Percentiles rank a stretch among this genome's conserved stretches.
Conservation (phyloP, 2,888 invertebrate genomes). For the Agapostemon virescens region DNA sequence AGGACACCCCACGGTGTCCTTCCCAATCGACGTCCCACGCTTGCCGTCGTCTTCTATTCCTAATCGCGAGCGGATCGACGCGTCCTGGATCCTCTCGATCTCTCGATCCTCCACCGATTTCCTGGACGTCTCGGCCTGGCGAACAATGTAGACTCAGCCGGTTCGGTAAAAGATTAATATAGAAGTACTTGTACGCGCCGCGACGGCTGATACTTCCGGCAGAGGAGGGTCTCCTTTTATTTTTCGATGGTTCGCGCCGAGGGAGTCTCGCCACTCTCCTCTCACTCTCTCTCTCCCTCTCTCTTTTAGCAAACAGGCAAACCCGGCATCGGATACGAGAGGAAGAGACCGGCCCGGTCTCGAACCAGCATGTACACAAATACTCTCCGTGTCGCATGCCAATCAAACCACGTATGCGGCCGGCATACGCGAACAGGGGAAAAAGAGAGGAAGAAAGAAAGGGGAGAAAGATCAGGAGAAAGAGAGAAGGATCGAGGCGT, state of each 20-base stretch:
- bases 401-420: constrained; percentile 72
- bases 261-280: constrained; percentile 35
- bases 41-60: not conserved
- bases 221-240: constrained; percentile 48
- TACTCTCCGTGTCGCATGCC: constrained; percentile 77
- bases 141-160: constrained; percentile 33
- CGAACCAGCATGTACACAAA: constrained; percentile 72
- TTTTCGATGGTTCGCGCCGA: constrained; percentile 46
- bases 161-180: constrained; percentile 54
- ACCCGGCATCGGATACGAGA: constrained; percentile 29
- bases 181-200: constrained; percentile 49
- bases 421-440: constrained; percentile 53
- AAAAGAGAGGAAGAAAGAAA: constrained; percentile 35
- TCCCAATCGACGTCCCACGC: not conserved
- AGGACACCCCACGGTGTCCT: not conserved
- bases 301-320: constrained; percentile 58
- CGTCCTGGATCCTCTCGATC: constrained; percentile 1
- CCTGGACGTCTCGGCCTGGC: constrained; percentile 2
- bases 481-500: constrained; percentile 20
- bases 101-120: not conserved
- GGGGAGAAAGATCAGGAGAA: not conserved
- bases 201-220: constrained; percentile 65
- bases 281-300: not conserved
- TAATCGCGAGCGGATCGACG: not conserved
- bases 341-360: constrained; percentile 58